Evolutionary conservation across 2,797 vertebrate species (phyloP).

Genomic region (Amniataba percoides): DNA sequence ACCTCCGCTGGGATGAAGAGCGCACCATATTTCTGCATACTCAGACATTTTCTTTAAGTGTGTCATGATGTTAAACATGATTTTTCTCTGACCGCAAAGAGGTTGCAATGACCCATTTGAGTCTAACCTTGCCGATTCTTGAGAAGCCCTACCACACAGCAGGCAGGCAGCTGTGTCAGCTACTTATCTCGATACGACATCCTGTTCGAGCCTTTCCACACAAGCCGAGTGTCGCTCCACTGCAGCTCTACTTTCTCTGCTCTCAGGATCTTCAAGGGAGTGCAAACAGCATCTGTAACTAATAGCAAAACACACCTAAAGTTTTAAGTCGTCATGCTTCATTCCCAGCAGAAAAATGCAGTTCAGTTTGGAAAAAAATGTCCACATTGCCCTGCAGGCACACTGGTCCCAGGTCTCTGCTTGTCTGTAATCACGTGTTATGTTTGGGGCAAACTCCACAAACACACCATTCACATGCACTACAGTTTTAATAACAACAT

Average conservation of each 20-base stretch:
- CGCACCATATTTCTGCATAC: slow-evolving; percentile 5
- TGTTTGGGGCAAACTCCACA: not conserved
- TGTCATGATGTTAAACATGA: slow-evolving; percentile 34
- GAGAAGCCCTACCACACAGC: slow-evolving; percentile 42
- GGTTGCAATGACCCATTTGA: slow-evolving; percentile 66
- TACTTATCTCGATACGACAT: slow-evolving; percentile 54
- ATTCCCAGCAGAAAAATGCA: slow-evolving; percentile 17
- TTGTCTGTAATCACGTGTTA: slow-evolving; percentile 37
- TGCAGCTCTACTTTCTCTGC: not conserved
- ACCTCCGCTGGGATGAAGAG: not conserved
- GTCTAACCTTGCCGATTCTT: slow-evolving; percentile 45
- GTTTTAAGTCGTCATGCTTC: not conserved
- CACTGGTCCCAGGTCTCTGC: slow-evolving; percentile 49
- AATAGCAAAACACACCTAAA: not conserved
- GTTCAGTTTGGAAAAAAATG: slow-evolving; percentile 11
- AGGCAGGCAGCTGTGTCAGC: slow-evolving; percentile 65
- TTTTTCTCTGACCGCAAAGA: slow-evolving; percentile 45
- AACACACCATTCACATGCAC: not conserved
- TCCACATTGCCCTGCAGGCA: slow-evolving; percentile 26
- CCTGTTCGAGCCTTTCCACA: slow-evolving; percentile 62
- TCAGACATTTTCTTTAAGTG: slow-evolving; percentile 21
- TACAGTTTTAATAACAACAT: not conserved
- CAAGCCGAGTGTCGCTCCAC: not conserved
- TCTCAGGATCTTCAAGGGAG: not conserved
- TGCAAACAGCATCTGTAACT: not conserved